A percentile compares a stretch with the other conserved stretches of the same genome.
Evolutionary conservation across 2,797 vertebrate species (phyloP).

Genomic region (Limnodromus scolopaceus): DNA sequence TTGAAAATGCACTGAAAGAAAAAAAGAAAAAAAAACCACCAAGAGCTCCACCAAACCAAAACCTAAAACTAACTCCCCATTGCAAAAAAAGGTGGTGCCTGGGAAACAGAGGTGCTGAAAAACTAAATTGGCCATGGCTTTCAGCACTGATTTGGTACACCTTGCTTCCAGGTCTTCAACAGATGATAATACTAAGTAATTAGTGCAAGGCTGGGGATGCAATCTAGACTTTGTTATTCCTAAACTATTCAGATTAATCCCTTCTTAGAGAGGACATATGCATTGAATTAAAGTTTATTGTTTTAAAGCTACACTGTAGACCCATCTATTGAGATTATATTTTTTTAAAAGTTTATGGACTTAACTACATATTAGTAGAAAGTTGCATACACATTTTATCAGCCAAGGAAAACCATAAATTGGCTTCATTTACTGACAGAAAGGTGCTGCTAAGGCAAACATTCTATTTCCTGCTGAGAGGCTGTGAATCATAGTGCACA

Average conservation of each 20-base stretch:
- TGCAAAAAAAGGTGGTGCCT: not conserved
- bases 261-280: not conserved
- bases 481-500: constrained; percentile 29
- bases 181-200: not conserved
- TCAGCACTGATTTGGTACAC: not conserved
- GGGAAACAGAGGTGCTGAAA: not conserved
- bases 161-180: not conserved
- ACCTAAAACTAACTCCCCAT: not conserved
- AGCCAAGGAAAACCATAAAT: constrained; percentile 38
- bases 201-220: not conserved
- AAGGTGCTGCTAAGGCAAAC: constrained; percentile 38
- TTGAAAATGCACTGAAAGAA: not conserved
- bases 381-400: not conserved
- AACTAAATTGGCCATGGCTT: not conserved
- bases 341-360: not conserved
- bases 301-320: not conserved
- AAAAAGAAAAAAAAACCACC: not conserved
- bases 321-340: not conserved
- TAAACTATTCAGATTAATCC: not conserved
- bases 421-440: constrained; percentile 11
- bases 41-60: not conserved
- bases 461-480: constrained; percentile 12
- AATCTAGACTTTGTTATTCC: not conserved
- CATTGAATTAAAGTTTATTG: not conserved
- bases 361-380: not conserved